These are phyloP conservation scores for Phrynosoma blainvillii DNA, from an alignment of 2,113 vertebrate species.

Conservation along the genomic window DNA sequence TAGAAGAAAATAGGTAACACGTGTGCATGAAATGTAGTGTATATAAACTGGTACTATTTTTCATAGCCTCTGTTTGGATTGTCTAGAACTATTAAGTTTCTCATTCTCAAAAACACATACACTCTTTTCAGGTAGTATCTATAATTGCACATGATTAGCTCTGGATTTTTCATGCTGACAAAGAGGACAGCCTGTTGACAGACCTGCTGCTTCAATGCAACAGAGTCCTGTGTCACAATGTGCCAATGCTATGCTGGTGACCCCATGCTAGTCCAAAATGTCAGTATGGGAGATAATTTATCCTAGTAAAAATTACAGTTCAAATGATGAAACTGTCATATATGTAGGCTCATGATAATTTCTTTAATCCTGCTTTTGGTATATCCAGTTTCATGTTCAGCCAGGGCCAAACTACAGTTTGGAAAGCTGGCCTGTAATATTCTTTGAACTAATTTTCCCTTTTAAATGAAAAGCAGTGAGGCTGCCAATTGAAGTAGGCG, in stretches of 20 bases:
- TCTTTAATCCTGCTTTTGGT: not conserved
- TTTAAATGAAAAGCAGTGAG: not conserved
- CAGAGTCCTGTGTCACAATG: too few relatives aligned
- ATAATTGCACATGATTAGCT: not conserved
- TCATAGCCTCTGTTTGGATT: not conserved
- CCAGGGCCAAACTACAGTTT: not conserved
- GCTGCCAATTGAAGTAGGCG: too few relatives aligned
- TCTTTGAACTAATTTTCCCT: not conserved
- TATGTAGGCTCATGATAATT: too few relatives aligned
- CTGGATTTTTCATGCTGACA: not conserved
- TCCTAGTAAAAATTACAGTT: not conserved
- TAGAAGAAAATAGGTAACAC: not conserved
- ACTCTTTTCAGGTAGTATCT: not conserved
- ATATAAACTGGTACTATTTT: not conserved
- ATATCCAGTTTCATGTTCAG: not conserved
- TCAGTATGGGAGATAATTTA: not conserved
- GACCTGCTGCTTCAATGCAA: not conserved
- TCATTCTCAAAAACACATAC: not conserved
- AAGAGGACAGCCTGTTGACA: not conserved
- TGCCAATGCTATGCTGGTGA: too few relatives aligned
- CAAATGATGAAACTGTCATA: not conserved
- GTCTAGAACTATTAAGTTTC: not conserved
- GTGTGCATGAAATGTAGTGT: not conserved
- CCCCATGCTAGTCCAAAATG: too few relatives aligned
- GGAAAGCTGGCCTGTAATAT: not conserved